phyloP scores from a whole-genome alignment of 2,888 invertebrate genomes.

The Didymodactylos carnosus region DNA sequence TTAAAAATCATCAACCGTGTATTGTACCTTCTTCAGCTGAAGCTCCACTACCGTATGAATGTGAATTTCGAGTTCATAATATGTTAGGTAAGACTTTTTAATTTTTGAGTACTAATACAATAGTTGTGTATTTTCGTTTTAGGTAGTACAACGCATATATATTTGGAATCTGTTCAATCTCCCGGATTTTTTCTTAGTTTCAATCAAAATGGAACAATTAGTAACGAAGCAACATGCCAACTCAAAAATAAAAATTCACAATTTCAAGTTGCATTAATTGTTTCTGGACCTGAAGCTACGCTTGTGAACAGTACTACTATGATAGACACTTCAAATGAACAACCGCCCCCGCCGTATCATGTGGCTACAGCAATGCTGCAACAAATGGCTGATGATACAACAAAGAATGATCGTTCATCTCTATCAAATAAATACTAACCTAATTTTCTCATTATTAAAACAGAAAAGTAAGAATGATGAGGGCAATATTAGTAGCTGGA shows the following conservation, averaged over 20 bases:
- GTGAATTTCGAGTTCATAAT: background rate
- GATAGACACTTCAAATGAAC: background rate
- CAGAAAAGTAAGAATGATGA: no score
- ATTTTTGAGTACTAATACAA: no score
- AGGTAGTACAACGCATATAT: background rate
- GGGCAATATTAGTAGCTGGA: no score
- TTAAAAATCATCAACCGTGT: background rate
- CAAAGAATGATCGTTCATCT: no score
- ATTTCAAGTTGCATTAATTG: background rate
- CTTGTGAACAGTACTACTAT: background rate
- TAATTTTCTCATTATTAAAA: no score
- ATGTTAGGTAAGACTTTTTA: no score
- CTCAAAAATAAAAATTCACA: background rate
- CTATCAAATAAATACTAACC: no score
- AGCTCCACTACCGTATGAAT: background rate
- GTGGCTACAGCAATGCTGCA: background rate
- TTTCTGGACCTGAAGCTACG: background rate
- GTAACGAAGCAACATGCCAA: background rate
- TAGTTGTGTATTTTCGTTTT: no score
- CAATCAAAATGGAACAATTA: background rate
- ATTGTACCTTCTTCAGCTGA: background rate
- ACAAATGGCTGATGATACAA: no score
- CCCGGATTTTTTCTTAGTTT: background rate
- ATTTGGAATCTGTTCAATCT: background rate
- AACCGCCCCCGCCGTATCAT: background rate